Percentiles rank a stretch among this genome's conserved stretches.
These are phyloP conservation scores for Picus viridis DNA, from an alignment of 2,797 vertebrate species.

Conservation along the genomic window DNA sequence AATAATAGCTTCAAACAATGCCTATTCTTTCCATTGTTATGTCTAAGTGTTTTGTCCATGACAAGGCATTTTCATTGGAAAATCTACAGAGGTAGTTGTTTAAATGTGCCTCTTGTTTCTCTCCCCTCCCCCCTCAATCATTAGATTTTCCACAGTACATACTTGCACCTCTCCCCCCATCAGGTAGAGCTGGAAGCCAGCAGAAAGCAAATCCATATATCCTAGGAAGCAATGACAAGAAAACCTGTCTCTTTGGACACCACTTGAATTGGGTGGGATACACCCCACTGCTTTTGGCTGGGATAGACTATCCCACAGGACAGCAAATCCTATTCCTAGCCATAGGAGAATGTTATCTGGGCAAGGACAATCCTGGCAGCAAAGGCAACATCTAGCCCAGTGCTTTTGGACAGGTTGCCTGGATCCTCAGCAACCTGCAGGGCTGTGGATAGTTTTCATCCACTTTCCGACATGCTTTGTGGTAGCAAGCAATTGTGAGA, in stretches of 20 bases:
- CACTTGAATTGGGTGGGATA: background rate
- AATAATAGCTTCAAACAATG: conserved; percentile 90
- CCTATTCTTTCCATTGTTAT: conserved; percentile 77
- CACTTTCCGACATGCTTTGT: background rate
- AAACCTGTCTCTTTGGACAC: background rate
- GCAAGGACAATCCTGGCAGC: background rate
- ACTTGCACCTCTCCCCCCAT: background rate
- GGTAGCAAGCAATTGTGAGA: background rate
- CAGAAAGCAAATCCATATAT: background rate
- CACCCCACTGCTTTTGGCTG: background rate
- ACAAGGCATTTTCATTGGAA: conserved; percentile 66
- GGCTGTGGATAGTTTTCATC: background rate
- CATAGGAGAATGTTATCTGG: background rate
- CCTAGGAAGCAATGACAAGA: background rate
- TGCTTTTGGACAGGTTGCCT: background rate
- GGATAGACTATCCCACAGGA: background rate
- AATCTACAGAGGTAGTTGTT: conserved; percentile 44
- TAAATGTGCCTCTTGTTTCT: conserved; percentile 38
- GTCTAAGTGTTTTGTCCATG: conserved; percentile 71
- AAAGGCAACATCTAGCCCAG: background rate
- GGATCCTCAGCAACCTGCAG: background rate
- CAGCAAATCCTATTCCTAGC: background rate
- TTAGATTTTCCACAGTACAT: conserved; percentile 29
- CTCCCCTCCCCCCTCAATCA: background rate
- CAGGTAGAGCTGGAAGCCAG: background rate